Conservation (phyloP, 2,113 vertebrate species). For the Mesoclemmys tuberculata region DNA sequence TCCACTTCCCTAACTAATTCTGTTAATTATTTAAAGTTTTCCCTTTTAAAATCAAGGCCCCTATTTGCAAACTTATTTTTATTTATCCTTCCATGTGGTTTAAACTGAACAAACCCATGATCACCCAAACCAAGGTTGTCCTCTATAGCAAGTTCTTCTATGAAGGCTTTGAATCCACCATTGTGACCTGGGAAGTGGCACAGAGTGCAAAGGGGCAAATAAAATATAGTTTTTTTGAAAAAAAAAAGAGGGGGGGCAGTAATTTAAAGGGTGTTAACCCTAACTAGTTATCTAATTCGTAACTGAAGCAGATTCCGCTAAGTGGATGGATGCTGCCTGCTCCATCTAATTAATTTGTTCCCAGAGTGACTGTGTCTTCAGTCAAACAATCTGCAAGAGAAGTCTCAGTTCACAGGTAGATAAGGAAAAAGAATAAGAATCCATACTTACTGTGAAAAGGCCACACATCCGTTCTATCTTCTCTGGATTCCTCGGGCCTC, state of each 20-base stretch:
- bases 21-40: too few relatives aligned
- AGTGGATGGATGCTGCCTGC: neutral
- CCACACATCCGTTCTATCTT: constrained; percentile 95
- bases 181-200: neutral
- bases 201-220: neutral
- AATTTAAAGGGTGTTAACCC: neutral
- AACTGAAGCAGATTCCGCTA: neutral
- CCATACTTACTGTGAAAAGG: constrained; percentile 90
- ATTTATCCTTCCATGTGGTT: too few relatives aligned
- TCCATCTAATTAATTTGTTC: neutral
- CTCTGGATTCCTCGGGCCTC: constrained; percentile 95
- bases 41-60: too few relatives aligned
- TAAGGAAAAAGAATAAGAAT: constrained; percentile 46
- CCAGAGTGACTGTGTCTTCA: constrained; percentile 5
- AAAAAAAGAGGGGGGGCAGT: neutral
- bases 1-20: too few relatives aligned
- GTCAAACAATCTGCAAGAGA: neutral
- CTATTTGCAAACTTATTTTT: too few relatives aligned
- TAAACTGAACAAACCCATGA: too few relatives aligned
- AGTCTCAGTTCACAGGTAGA: neutral
- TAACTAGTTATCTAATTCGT: neutral
- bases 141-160: too few relatives aligned
- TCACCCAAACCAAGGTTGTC: too few relatives aligned
- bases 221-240: neutral
- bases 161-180: neutral